Conservation (phyloP, 1,140 invertebrate genomes). For the Ctenoplectra terminalis region DNA sequence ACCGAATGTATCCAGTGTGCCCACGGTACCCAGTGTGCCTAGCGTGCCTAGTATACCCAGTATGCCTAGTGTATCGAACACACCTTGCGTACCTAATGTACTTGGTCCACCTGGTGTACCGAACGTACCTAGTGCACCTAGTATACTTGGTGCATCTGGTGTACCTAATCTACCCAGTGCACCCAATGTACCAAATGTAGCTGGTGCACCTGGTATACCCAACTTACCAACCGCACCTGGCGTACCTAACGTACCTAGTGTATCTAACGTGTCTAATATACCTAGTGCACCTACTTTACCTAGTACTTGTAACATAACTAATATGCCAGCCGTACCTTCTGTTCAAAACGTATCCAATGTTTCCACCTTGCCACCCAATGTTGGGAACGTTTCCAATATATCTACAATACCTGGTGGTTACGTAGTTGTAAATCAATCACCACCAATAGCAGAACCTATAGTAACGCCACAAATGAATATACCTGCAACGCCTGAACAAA, state of each 20-base stretch:
- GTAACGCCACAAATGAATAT: constrained; percentile 66
- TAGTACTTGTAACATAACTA: constrained; percentile 58
- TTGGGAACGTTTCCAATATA: constrained; percentile 87
- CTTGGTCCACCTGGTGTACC: background rate
- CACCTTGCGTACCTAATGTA: constrained; percentile 9
- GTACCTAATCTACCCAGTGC: constrained; percentile 64
- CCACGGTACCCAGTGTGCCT: constrained; percentile 66
- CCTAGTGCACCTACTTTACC: constrained; percentile 70
- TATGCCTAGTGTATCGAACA: constrained; percentile 51
- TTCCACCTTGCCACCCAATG: constrained; percentile 45
- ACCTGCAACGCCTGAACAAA: constrained; percentile 62
- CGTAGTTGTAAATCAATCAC: constrained; percentile 64
- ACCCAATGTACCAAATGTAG: constrained; percentile 41
- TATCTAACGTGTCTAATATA: constrained; percentile 63
- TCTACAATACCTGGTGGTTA: constrained; percentile 62
- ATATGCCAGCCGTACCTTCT: constrained; percentile 52
- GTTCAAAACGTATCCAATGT: constrained; percentile 69
- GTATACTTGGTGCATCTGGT: constrained; percentile 65
- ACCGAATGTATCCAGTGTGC: constrained; percentile 63
- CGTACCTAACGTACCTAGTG: constrained; percentile 38
- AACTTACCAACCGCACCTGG: constrained; percentile 63
- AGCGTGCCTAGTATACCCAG: constrained; percentile 51
- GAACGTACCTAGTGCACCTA: constrained; percentile 54
- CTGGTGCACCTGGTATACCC: constrained; percentile 56
- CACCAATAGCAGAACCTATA: constrained; percentile 58